These are phyloP conservation scores for Drosophila quadrilineata DNA, from an alignment of 1,140 invertebrate species.

Conservation along the genomic window DNA sequence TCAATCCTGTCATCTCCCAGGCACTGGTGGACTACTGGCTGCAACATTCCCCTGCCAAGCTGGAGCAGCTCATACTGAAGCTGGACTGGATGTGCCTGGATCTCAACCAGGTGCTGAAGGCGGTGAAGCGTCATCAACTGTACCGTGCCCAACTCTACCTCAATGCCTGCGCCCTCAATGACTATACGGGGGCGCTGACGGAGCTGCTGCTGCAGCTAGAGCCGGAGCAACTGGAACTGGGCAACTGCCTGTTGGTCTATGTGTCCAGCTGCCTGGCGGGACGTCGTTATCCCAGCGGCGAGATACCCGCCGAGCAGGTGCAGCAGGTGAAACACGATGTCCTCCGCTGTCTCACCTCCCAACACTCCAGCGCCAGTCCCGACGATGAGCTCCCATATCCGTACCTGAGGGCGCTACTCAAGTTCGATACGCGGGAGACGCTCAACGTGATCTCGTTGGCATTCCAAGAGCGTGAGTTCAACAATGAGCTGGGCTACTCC, in stretches of 20 bases:
- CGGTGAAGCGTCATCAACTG: slow-evolving; percentile 90
- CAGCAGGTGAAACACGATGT: slow-evolving; percentile 90
- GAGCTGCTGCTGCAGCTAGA: slow-evolving; percentile 85
- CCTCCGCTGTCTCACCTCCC: slow-evolving; percentile 84
- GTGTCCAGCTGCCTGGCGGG: slow-evolving; percentile 96
- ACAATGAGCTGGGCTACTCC: slow-evolving; percentile 86
- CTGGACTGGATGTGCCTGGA: slow-evolving; percentile 93
- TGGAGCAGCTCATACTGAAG: slow-evolving; percentile 92
- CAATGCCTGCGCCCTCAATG: slow-evolving; percentile 91
- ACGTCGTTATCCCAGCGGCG: slow-evolving; percentile 92
- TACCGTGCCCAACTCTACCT: slow-evolving; percentile 95
- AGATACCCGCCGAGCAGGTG: slow-evolving; percentile 87
- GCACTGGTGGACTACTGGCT: slow-evolving; percentile 85
- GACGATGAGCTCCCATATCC: slow-evolving; percentile 89
- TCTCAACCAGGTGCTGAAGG: slow-evolving; percentile 91
- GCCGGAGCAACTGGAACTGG: slow-evolving; percentile 84
- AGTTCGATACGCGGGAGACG: slow-evolving; percentile 94
- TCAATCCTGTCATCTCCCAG: slow-evolving; percentile 87
- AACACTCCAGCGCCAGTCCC: slow-evolving; percentile 86
- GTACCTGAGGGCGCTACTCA: slow-evolving; percentile 89
- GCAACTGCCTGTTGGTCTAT: slow-evolving; percentile 96
- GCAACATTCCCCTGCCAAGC: slow-evolving; percentile 83
- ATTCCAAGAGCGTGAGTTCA: slow-evolving; percentile 92
- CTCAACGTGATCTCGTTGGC: slow-evolving; percentile 94
- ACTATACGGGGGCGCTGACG: slow-evolving; percentile 92